Conservation (phyloP, 2,888 invertebrate genomes). For the Galerucella calmariensis region DNA sequence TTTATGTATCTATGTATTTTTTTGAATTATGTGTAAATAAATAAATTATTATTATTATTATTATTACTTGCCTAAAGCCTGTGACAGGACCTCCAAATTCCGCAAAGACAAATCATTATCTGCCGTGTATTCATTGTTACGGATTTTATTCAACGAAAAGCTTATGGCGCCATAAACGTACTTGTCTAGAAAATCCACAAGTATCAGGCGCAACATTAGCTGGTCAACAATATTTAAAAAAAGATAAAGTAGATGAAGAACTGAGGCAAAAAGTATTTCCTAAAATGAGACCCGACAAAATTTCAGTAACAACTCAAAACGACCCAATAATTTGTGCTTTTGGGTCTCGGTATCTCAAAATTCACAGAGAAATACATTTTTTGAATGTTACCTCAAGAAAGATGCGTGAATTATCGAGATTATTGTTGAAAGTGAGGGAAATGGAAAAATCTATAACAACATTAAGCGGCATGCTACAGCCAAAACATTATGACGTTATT, state of each 20-base stretch:
- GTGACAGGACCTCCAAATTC: neutral
- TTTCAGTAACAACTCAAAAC: slow-evolving; percentile 36
- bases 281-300: slow-evolving; percentile 36
- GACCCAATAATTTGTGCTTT: slow-evolving; percentile 40
- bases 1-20: too few species aligned
- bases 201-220: too few species aligned
- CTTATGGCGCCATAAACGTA: slow-evolving; percentile 5
- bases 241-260: neutral
- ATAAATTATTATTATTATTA: too few species aligned
- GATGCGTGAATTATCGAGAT: slow-evolving; percentile 37
- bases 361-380: slow-evolving; percentile 38
- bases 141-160: slow-evolving; percentile 11
- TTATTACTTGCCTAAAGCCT: neutral
- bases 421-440: slow-evolving; percentile 31
- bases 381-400: slow-evolving; percentile 38
- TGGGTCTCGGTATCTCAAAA: slow-evolving; percentile 41
- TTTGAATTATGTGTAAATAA: too few species aligned
- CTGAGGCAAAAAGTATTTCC: slow-evolving; percentile 30
- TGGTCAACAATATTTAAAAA: too few species aligned
- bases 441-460: slow-evolving; percentile 24
- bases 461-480: slow-evolving; percentile 30
- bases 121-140: neutral
- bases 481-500: slow-evolving; percentile 34
- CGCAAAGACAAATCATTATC: neutral
- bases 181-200: slow-evolving; percentile 2